These are phyloP conservation scores for Horisme vitalbata DNA, from an alignment of 2,888 invertebrate genomes.

Conservation along the genomic window DNA sequence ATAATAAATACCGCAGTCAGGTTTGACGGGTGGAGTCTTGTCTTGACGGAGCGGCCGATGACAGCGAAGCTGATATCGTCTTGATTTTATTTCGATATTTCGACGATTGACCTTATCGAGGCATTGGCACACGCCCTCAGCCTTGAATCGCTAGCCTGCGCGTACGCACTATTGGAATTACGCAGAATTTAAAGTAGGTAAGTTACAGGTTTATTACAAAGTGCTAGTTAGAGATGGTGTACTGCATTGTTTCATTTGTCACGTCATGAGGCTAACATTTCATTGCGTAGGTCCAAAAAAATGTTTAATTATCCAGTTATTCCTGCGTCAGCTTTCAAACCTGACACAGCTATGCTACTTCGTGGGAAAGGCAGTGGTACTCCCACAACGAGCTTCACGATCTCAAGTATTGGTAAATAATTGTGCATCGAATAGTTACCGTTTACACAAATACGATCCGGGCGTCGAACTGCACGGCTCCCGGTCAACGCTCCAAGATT, in stretches of 20 bases:
- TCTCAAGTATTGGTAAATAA: constrained; percentile 13
- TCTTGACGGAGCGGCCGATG: neutral
- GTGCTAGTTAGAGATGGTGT: too few species aligned
- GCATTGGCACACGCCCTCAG: constrained; percentile 5
- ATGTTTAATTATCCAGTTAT: too few species aligned
- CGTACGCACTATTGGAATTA: neutral
- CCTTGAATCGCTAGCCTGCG: constrained; percentile 20
- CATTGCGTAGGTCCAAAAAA: too few species aligned
- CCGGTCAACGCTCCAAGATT: constrained; percentile 67
- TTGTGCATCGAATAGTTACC: constrained; percentile 54
- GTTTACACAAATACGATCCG: constrained; percentile 50
- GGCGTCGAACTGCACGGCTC: constrained; percentile 57
- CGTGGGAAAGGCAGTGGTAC: too few species aligned
- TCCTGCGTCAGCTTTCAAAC: too few species aligned
- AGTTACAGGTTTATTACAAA: too few species aligned
- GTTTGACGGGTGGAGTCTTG: constrained; percentile 26
- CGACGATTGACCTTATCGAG: constrained; percentile 22
- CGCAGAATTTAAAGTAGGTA: too few species aligned
- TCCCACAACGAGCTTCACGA: too few species aligned
- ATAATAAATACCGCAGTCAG: constrained; percentile 13
- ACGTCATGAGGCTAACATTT: too few species aligned
- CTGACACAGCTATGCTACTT: too few species aligned
- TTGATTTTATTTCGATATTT: constrained; percentile 7
- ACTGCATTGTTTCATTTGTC: too few species aligned
- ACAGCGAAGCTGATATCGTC: neutral